Evolutionary conservation across 1,140 invertebrate species (phyloP), one percentile per base, ranked within the genome.

Genomic region (Ruditapes philippinarum): DNA sequence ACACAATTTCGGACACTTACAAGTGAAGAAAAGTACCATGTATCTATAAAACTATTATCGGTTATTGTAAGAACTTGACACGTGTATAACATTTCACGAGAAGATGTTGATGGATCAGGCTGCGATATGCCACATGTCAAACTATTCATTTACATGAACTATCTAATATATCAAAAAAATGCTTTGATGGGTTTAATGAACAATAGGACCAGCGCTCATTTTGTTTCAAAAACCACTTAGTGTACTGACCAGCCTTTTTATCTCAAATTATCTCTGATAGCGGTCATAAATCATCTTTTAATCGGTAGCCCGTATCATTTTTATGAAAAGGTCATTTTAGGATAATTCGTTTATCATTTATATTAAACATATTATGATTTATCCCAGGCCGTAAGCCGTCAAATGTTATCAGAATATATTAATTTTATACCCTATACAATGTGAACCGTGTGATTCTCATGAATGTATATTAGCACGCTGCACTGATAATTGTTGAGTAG

Each of bases 321-420:
- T 78, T 86, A 86, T 76, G 84, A 86, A 86, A 86, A 86, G 84
- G 84, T 86, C 84, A 86, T 78, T 62, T 78, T 70, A 86, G 84
- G 84, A 86, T 86, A 84, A 84, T 84, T 84, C 82, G 82, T 84
- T 84, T 84, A 84, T 84, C 82, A 73, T 84, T 73, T 73, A 84
- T 38, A 84, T 84, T 42, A 84, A 84, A 84, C 82, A 73, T 19
- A 2, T 36, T 28, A 36, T 84, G 82, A 84, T 84, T 84, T 84
- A 84, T 49, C 25, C 28, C 25, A 49, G 49, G 28, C 19, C 40
- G 12, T 25, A 0, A 31, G 17, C 1, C 33, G 68, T 70, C 65
- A 70, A 25, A 70, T n/a, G n/a, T 84, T 84, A 84, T 84, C 82
- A 54, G 38, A 73, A 42, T 25, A 73, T 84, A 84, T 84, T 49